Evolutionary conservation across 2,113 vertebrate genomes (phyloP).

Genomic region (Crotalus viridis): DNA sequence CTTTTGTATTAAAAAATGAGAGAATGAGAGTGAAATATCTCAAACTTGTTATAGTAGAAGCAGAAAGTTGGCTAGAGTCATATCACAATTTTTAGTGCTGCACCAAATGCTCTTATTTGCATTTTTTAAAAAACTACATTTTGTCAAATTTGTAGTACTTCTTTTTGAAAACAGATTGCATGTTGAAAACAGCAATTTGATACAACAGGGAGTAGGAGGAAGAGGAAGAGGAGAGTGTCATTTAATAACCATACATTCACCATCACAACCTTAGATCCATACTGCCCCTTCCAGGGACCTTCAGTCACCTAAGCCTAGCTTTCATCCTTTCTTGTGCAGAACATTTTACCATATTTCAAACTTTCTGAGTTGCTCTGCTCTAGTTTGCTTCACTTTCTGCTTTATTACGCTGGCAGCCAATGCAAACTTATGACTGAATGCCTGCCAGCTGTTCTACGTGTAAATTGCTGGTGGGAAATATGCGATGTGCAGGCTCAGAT

Average conservation of each 20-base stretch:
- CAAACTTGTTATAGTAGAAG: not conserved
- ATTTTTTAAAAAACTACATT: not conserved
- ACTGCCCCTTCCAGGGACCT: not conserved
- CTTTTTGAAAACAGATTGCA: not conserved
- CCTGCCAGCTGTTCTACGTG: not conserved
- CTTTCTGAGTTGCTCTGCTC: not conserved
- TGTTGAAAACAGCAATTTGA: not conserved
- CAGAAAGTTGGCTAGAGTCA: not conserved
- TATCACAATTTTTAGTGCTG: not conserved
- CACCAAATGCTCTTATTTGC: not conserved
- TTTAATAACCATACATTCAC: not conserved
- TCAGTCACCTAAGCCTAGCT: not conserved
- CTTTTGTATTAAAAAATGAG: not conserved
- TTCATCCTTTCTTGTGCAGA: not conserved
- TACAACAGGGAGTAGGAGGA: not conserved
- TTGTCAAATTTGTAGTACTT: not conserved
- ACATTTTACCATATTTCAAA: not conserved
- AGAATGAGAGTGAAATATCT: not conserved
- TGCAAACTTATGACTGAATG: not conserved
- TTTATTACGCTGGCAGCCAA: not conserved
- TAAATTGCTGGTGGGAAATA: not conserved
- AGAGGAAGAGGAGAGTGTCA: no score
- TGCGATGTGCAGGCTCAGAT: not conserved
- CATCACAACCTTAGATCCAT: not conserved
- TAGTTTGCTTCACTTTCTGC: not conserved